Evolutionary conservation across 2,888 invertebrate species (phyloP), one percentile per base, ranked within the genome.

Genomic region (Trissonchulus sp.): DNA sequence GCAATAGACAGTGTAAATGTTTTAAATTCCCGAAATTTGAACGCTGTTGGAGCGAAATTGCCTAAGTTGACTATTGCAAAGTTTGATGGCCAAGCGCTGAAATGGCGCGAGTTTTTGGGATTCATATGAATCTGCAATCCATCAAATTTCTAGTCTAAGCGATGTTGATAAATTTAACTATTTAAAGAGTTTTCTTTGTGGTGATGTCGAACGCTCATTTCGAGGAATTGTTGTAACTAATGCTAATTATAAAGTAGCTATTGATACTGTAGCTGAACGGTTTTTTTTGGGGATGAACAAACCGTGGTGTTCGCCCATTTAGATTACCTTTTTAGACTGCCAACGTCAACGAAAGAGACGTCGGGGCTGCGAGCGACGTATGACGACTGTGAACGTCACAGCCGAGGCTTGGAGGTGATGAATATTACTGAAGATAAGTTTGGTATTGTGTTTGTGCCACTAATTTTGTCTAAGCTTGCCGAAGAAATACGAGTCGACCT

Each of bases 341-440:
- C 35, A 3, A 15, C n/a, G 28, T 30, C 37, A 8, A 36, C 71
- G 3, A n/a, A 35, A 36, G 71, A 69, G n/a, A 18, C 34, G 8
- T 2, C 34, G 34, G 3, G 34, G 3, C 36, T 69, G 71, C 33
- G n/a, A 34, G 15, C 35, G 15, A 69, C 36, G n/a, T 69, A 69
- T n/a, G 71, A 36, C n/a, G 65, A 65, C 15, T 65, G 65, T 30
- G 65, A 65, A 30, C 65, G 65, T n/a, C 65, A 65, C 71, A 69
- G 23, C n/a, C 71, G 71, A 8, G 37, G 71, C n/a, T 35, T 69
- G 3, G 37, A 36, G 28, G 71, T 35, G 15, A 15, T 69, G 34
- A 35, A n/a, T 8, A 34, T 69, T 69, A n/a, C 2, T 8, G 35
- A 36, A 37, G 71, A 69, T 8, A 69, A 34, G 8, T 69, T 69